These are phyloP conservation scores for Luperina testacea DNA, from an alignment of 2,888 invertebrate species.

Conservation along the genomic window DNA sequence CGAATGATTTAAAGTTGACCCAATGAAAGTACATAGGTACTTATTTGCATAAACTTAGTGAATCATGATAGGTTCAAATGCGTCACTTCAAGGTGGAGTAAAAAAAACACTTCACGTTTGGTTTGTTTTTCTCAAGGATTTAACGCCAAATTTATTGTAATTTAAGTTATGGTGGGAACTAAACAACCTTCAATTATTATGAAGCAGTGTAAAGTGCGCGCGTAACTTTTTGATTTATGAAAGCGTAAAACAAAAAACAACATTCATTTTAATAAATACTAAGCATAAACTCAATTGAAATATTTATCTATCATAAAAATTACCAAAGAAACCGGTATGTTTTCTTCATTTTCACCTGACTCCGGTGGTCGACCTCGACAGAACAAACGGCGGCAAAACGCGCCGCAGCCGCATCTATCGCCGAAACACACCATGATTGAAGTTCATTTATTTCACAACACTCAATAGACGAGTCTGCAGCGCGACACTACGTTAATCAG, in stretches of 20 bases:
- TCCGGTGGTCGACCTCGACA: slow-evolving; percentile 76
- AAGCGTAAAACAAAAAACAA: slow-evolving; percentile 2
- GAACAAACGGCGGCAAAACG: slow-evolving; percentile 82
- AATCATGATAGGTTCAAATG: slow-evolving; percentile 37
- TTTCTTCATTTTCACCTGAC: slow-evolving; percentile 64
- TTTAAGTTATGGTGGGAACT: slow-evolving; percentile 14
- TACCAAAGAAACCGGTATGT: slow-evolving; percentile 79
- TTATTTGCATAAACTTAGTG: slow-evolving; percentile 33
- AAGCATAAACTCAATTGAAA: background rate
- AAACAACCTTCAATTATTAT: slow-evolving; percentile 12
- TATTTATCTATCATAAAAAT: slow-evolving; percentile 43
- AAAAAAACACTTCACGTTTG: slow-evolving; percentile 12
- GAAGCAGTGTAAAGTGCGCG: slow-evolving; percentile 36
- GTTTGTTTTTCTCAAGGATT: slow-evolving; percentile 17
- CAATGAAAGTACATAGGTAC: slow-evolving; percentile 22
- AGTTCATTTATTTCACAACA: slow-evolving; percentile 60
- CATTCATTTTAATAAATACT: slow-evolving; percentile 1
- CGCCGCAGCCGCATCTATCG: slow-evolving; percentile 80
- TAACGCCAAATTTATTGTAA: slow-evolving; percentile 4
- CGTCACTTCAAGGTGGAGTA: slow-evolving; percentile 39
- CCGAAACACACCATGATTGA: slow-evolving; percentile 76
- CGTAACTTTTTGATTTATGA: background rate
- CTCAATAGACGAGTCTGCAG: slow-evolving; percentile 57
- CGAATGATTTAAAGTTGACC: slow-evolving; percentile 11
- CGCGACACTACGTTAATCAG: slow-evolving; percentile 61